Base-by-base conservation (phyloP, 2,888 invertebrate species). In the Caenorhabditis sp. region DNA sequence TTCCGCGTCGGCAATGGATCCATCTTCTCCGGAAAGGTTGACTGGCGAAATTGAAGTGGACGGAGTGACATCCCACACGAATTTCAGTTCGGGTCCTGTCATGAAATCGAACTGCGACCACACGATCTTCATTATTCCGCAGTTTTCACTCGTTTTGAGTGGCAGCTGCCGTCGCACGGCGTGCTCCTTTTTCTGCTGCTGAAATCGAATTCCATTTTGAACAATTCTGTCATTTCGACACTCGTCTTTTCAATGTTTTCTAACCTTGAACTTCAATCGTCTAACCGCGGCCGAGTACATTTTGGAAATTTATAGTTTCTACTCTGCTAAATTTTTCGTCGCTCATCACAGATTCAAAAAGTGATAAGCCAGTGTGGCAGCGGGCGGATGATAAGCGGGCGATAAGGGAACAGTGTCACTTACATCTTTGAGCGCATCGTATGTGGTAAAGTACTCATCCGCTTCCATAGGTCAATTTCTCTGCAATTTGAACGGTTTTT, bases 101-200 rank as follows among this genome's bases (percentile, higher is more conserved):
- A 86, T 86, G 52, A 85, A 87, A 58, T 86, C 86, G 56, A 87
- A 87, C 13, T 86, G 82, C 7, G 86, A 86, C 86, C 86, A 87
- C 13, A 87, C 78, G 9, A 87, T 85, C 56, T 87, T 87, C 37
- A 71, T 79, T 15, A 87, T 83, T 13, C 81, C 82, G 53, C 84
- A 82, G 27, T 79, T 70, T 37, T 83, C 80, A 35, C 52, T 74
- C 7, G 79, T 74, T 30, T 75, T 63, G 13, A 84, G 72, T 7
- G 79, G 68, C 22, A 84, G 59, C 22, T 79, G 80, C 15, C 65
- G 48, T 9, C 72, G 56, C 26, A 77, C 61, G 1, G 72, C 61
- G 43, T 58, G 75, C 37, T 73, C 72, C 58, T 73, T 76, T 41
- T 72, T 79, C 62, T 73, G 78, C 26, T 75, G 78, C 78, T 82